A percentile compares a stretch with the other conserved stretches of the same genome.
Evolutionary conservation across 2,113 vertebrate species (phyloP).

Genomic region (Hyperopisus bebe): DNA sequence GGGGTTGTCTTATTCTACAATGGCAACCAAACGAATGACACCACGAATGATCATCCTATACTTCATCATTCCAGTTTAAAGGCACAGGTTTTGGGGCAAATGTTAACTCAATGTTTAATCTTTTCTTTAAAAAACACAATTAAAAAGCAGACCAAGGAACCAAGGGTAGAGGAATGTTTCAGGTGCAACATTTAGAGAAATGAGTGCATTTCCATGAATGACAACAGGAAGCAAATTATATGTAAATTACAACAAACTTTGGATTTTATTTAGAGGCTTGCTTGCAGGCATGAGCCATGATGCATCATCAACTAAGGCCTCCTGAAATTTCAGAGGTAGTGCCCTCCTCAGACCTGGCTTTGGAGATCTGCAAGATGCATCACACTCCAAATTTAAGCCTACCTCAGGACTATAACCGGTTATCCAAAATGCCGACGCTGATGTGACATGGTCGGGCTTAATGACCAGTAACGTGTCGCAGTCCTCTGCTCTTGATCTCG

Average conservation of each 20-base stretch:
- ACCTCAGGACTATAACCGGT: background rate
- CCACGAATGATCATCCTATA: background rate
- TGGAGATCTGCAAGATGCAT: background rate
- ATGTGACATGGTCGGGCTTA: background rate
- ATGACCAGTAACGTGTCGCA: constrained; percentile 26
- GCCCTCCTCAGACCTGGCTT: background rate
- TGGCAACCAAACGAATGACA: background rate
- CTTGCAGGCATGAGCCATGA: background rate
- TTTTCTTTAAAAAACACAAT: background rate
- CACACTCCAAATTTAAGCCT: background rate
- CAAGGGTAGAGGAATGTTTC: background rate
- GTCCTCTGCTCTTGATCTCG: constrained; percentile 42
- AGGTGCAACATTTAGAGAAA: background rate
- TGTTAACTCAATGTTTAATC: background rate
- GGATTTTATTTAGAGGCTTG: background rate
- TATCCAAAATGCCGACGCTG: background rate
- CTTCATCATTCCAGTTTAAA: background rate
- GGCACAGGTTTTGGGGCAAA: background rate
- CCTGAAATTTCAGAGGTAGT: background rate
- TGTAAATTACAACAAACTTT: background rate
- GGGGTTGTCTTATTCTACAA: background rate
- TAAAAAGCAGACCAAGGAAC: background rate
- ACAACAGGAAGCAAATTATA: background rate
- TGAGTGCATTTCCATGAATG: background rate
- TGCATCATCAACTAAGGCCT: background rate